These are phyloP conservation scores for Lerista edwardsae DNA, from an alignment of 2,797 vertebrate genomes.

Conservation along the genomic window DNA sequence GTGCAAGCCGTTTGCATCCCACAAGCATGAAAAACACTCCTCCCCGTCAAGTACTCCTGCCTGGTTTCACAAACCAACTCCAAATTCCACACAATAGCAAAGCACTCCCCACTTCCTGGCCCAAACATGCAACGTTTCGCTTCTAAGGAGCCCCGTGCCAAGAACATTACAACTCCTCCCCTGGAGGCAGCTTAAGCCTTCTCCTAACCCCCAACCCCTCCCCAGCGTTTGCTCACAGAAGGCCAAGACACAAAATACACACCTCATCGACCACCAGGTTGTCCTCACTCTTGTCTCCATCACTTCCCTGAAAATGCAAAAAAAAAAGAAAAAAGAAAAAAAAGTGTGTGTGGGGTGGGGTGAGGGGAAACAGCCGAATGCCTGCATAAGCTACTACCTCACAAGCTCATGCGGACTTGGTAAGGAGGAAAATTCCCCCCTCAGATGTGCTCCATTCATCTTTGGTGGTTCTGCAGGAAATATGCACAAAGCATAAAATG, in stretches of 20 bases:
- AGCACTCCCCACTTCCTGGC: too few species aligned
- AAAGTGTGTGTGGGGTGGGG: too few species aligned
- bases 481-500: too few species aligned
- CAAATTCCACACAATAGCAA: background rate
- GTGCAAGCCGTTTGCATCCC: too few species aligned
- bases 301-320: constrained; percentile 81
- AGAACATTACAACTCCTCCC: background rate
- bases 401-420: too few species aligned
- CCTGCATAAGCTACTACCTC: too few species aligned
- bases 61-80: background rate
- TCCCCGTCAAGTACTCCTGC: background rate
- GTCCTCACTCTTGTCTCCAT: constrained; percentile 91
- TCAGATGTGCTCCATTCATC: too few species aligned
- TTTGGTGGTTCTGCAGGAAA: too few species aligned
- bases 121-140: too few species aligned
- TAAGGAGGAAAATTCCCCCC: too few species aligned
- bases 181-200: background rate
- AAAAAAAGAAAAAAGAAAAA: fast-evolving
- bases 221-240: background rate
- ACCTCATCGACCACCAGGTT: constrained; percentile 92
- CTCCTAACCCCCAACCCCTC: fast-evolving
- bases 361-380: background rate
- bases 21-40: background rate
- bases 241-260: constrained; percentile 28
- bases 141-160: too few species aligned